Base-by-base conservation (phyloP, 1,140 invertebrate genomes). In the Atta texana region DNA sequence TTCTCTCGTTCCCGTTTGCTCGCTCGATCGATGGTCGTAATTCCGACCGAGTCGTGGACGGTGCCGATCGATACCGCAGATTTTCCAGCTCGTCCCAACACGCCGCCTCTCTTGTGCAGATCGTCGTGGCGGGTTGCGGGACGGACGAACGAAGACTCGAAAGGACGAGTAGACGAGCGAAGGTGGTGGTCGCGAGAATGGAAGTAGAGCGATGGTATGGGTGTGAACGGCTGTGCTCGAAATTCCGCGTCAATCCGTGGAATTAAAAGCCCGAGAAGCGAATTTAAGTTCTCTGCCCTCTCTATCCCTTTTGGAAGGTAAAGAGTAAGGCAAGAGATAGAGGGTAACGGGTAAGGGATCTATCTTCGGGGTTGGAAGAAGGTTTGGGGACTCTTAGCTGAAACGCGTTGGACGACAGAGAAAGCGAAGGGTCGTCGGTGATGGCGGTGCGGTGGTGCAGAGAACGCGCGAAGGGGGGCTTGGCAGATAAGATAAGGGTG, bases 401-500 rank as follows among this genome's bases (percentile, higher is more conserved):
- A 53, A 76, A 84, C 69, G 31, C 77, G 49, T 78, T 21, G 86
- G 72, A 87, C 31, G 74, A 84, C 75, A 10, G 84, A 53, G 21
- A 53, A 68, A 88, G 61, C 71, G 39, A 68, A 55, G 71, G 69
- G 69, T 69, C 69, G 80, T 51, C 14, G 66, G 64, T 34, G 63
- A 7, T 8, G 55, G 55, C n/a, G 18, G 31, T 31, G 49, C 14
- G 51, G 64, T 51, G 55, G 64, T 14, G 61, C 44, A 72, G 57
- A 12, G 51, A 80, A 57, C 77, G 72, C 86, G 88, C 76, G 89
- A 81, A 18, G 85, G 82, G 28, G 64, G 39, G n/a, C 39, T 66
- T 63, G 82, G 72, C 51, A 90, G 94, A 95, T 95, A 94, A 94
- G 94, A 95, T 94, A 94, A 95, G 93, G 92, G 91, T 94, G 93